Conservation (phyloP, 2,888 invertebrate species). For the Harmothoe impar region DNA sequence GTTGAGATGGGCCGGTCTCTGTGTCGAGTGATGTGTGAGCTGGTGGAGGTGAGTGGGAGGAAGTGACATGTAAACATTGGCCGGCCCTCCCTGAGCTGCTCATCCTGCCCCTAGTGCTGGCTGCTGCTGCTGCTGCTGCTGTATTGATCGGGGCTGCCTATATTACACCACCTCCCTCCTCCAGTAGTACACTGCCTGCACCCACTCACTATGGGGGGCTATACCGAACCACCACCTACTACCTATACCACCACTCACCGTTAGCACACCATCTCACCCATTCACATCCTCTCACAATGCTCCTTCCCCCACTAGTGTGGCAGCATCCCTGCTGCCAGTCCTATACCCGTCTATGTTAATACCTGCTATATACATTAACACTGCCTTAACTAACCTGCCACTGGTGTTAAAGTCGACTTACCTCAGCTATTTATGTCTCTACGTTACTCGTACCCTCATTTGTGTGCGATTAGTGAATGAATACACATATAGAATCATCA, state of each 20-base stretch:
- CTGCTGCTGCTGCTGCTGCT: slow-evolving; percentile 1
- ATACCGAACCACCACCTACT: not conserved
- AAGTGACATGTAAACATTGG: slow-evolving; percentile 58
- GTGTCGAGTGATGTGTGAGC: slow-evolving; percentile 52
- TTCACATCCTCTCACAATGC: not conserved
- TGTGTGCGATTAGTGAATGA: too few species aligned
- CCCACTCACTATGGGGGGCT: not conserved
- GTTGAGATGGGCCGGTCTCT: slow-evolving; percentile 30
- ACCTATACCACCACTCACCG: not conserved
- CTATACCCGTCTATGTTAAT: too few species aligned
- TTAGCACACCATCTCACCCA: not conserved
- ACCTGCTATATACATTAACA: too few species aligned
- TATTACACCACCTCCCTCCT: slow-evolving; percentile 18
- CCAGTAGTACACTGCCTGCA: not conserved
- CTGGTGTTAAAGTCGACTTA: too few species aligned
- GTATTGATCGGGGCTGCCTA: slow-evolving; percentile 42
- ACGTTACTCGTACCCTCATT: too few species aligned
- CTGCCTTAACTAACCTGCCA: too few species aligned
- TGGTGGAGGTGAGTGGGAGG: slow-evolving; percentile 41
- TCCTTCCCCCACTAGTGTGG: too few species aligned
- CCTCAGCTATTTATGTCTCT: too few species aligned
- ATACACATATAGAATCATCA: too few species aligned
- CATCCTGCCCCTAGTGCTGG: slow-evolving; percentile 1
- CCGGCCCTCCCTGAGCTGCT: slow-evolving; percentile 34
- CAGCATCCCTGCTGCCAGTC: too few species aligned